Conservation (phyloP, 2,113 vertebrate species). For the Heterotis niloticus region DNA sequence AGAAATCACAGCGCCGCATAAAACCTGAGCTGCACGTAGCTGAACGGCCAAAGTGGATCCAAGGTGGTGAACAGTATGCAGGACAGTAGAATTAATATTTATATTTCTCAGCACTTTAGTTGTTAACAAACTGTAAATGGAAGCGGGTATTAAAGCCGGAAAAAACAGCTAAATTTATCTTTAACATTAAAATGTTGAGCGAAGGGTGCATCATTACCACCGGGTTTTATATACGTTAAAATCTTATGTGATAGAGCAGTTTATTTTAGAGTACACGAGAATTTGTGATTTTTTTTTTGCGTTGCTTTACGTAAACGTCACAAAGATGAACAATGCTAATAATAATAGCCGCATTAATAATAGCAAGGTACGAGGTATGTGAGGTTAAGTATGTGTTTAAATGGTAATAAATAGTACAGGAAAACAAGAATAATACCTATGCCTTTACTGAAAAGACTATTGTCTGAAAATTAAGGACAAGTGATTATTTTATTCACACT, state of each 20-base stretch:
- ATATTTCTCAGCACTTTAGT: background rate
- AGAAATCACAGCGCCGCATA: too few species aligned
- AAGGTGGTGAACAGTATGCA: too few species aligned
- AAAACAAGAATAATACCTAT: constrained; percentile 65
- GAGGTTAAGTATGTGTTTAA: constrained; percentile 40
- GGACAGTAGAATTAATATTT: too few species aligned
- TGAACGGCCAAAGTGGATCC: too few species aligned
- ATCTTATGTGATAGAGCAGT: too few species aligned
- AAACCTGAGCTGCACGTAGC: too few species aligned
- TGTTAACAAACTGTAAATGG: too few species aligned
- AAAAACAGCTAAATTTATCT: background rate
- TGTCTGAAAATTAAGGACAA: constrained; percentile 61
- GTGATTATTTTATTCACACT: constrained; percentile 59
- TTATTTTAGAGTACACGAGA: background rate
- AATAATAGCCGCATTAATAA: constrained; percentile 41
- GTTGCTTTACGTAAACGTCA: background rate
- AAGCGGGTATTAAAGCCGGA: too few species aligned
- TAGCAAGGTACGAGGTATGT: background rate
- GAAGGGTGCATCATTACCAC: too few species aligned
- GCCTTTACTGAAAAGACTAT: constrained; percentile 52
- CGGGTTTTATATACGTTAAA: too few species aligned
- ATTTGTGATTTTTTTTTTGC: background rate
- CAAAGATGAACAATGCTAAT: background rate
- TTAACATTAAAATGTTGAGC: background rate
- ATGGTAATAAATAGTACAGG: constrained; percentile 56